Percentiles rank a stretch among this genome's conserved stretches.
These are phyloP conservation scores for Megaustenia siamemsis DNA, from an alignment of 2,888 invertebrate genomes.

Conservation along the genomic window DNA sequence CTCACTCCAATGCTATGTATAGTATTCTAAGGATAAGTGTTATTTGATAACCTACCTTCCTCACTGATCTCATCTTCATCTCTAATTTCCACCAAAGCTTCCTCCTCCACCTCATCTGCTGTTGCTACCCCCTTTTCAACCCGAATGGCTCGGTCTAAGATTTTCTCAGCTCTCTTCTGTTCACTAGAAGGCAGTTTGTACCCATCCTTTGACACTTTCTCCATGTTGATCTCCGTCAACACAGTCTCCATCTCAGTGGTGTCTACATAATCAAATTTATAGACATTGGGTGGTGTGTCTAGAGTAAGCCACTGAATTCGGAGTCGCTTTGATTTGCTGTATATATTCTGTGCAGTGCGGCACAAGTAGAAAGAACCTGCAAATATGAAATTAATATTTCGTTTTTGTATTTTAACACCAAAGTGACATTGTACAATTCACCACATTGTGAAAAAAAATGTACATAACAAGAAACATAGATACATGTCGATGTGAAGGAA, in stretches of 20 bases:
- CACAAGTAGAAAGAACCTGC: slow-evolving; percentile 84
- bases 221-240: slow-evolving; percentile 89
- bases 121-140: slow-evolving; percentile 70
- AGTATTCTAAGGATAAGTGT: too few species aligned
- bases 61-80: slow-evolving; percentile 52
- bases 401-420: too few species aligned
- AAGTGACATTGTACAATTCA: too few species aligned
- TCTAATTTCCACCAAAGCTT: slow-evolving; percentile 59
- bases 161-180: slow-evolving; percentile 88
- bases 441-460: too few species aligned
- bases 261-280: slow-evolving; percentile 94
- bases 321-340: slow-evolving; percentile 88
- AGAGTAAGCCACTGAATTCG: slow-evolving; percentile 90
- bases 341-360: slow-evolving; percentile 93
- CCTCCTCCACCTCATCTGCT: slow-evolving; percentile 62
- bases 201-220: slow-evolving; percentile 86
- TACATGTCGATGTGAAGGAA: too few species aligned
- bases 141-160: slow-evolving; percentile 89
- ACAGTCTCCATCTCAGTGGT: slow-evolving; percentile 82
- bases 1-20: too few species aligned
- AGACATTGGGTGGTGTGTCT: slow-evolving; percentile 82
- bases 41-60: slow-evolving; percentile 56
- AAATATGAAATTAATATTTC: too few species aligned
- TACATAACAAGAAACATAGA: too few species aligned
- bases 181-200: slow-evolving; percentile 88